These are phyloP conservation scores for Monochamus alternatus DNA, from an alignment of 2,888 invertebrate genomes.

Conservation along the genomic window DNA sequence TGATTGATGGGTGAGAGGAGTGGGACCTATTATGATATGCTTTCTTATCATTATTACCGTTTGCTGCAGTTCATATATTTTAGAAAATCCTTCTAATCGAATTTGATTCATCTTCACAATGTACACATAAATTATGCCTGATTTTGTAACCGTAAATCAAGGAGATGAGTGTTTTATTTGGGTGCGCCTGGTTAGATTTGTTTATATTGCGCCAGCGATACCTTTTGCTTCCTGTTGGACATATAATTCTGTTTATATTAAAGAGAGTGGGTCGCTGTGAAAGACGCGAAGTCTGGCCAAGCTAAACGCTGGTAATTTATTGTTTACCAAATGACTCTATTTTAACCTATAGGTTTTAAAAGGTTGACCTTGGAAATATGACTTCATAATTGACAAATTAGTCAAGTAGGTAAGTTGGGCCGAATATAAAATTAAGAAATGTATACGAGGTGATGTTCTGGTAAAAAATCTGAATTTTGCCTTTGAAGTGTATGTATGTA, in stretches of 20 bases:
- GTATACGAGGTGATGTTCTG: too few relatives aligned
- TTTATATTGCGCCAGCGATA: neutral
- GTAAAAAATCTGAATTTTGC: too few relatives aligned
- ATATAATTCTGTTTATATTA: conserved; percentile 9
- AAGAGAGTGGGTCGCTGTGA: conserved; percentile 2
- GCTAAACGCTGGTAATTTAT: conserved; percentile 7
- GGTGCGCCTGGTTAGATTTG: neutral
- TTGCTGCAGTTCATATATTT: too few relatives aligned
- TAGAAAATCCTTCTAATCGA: too few relatives aligned
- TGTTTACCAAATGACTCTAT: conserved; percentile 24
- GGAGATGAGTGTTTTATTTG: neutral
- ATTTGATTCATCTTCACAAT: neutral
- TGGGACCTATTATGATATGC: too few relatives aligned
- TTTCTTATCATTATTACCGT: too few relatives aligned
- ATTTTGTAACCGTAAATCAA: neutral
- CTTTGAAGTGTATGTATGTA: too few relatives aligned
- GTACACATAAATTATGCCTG: neutral
- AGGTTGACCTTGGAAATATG: too few relatives aligned
- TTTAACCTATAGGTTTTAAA: neutral
- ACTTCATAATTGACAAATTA: too few relatives aligned
- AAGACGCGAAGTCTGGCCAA: conserved; percentile 16
- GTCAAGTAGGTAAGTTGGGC: too few relatives aligned
- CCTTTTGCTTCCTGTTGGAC: conserved; percentile 3
- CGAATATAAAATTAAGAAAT: too few relatives aligned
- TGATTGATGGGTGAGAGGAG: too few relatives aligned